Conservation (phyloP, 2,797 vertebrate species). For the Sorex maritimensis region DNA sequence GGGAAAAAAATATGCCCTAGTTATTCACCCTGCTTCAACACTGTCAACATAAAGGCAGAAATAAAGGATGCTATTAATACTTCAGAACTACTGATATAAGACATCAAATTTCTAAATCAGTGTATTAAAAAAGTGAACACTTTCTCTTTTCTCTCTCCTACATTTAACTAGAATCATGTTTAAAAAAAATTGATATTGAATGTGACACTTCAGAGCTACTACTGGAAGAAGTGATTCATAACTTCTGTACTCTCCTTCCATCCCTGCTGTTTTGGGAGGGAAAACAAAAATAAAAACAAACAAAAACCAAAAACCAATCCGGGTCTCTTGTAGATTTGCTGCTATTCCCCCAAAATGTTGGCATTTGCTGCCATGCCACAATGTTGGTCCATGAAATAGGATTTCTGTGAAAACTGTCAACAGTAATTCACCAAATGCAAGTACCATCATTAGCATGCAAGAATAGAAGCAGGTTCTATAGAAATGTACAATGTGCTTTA, state of each 20-base stretch:
- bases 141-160: slow-evolving; percentile 80
- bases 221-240: slow-evolving; percentile 85
- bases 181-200: slow-evolving; percentile 81
- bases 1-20: slow-evolving; percentile 83
- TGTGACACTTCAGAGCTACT: slow-evolving; percentile 87
- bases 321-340: slow-evolving; percentile 89
- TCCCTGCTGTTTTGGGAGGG: slow-evolving; percentile 72
- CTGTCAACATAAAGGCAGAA: slow-evolving; percentile 88
- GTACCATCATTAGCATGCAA: slow-evolving; percentile 76
- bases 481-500: slow-evolving; percentile 54
- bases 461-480: slow-evolving; percentile 73
- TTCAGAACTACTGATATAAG: slow-evolving; percentile 88
- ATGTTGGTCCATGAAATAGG: slow-evolving; percentile 90
- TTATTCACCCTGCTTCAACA: slow-evolving; percentile 90
- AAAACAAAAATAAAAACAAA: slow-evolving; percentile 52
- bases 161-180: slow-evolving; percentile 85
- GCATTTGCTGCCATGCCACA: slow-evolving; percentile 90
- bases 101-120: slow-evolving; percentile 87
- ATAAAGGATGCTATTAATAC: slow-evolving; percentile 86
- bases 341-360: slow-evolving; percentile 87
- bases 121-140: slow-evolving; percentile 83
- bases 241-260: slow-evolving; percentile 76
- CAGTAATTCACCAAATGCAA: slow-evolving; percentile 73
- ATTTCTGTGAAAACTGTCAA: slow-evolving; percentile 82
- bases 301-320: slow-evolving; percentile 64